Base-by-base conservation (phyloP, 2,888 invertebrate species). In the Xylophagus ater region DNA sequence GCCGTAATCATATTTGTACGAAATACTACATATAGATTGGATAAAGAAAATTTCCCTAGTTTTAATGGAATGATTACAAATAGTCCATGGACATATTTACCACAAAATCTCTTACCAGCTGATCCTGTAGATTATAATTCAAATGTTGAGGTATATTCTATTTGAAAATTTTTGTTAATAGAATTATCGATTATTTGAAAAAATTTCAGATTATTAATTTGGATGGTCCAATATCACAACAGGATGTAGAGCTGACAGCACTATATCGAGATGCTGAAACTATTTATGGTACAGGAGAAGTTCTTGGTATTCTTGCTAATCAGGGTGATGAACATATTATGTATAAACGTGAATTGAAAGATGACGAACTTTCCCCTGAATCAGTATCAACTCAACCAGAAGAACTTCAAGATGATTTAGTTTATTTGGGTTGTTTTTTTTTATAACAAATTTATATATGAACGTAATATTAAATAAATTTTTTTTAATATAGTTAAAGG, bases 101-200 rank as follows among this genome's bases (percentile, higher is more conserved):
- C 74, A 0, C 75, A 75, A 50, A 70, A 71, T 49, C 69, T 66
- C 42, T 53, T 75, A 23, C 70, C 71, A 30, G 70, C 70, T 1
- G 74, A 74, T 48, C 75, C 75, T 0, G 72, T 71, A 51, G 72
- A 72, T 48, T 68, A 71, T 49, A 74, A 71, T 56, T 70, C 72
- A 47, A 74, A 74, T 55, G 72, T 74, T 15, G 73, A 74, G 69
- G 75, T 63, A 40, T 42, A 51, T 51, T 48, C 9, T 3, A 12
- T 28, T 10, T 28, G 6, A 12, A 31, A 18, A 6, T 12, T 18
- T 18, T 31, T 31, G 26, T 26, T 15, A 25, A 36, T 21, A 10
- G 2, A 12, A 12, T 17, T 21, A 12, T n/a, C 6, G 3, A 7
- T 18, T 10, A 34, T 36, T 35, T 31, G 29, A 8, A 34, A 29